A percentile compares a stretch with the other conserved stretches of the same genome.
Conservation (phyloP, 2,113 vertebrate genomes). For the Oreochromis tanganicae region DNA sequence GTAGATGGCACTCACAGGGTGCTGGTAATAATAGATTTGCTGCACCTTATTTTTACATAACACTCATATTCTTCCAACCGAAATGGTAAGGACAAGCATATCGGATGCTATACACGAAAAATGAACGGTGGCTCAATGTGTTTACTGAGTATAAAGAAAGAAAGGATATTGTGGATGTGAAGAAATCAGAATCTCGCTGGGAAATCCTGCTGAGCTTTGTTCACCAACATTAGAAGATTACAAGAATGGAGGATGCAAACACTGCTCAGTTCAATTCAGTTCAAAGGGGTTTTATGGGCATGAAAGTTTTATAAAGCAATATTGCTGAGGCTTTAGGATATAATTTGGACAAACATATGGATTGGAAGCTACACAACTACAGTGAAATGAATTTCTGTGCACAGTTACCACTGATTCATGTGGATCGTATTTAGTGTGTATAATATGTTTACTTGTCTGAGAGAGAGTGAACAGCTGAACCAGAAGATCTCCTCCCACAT, state of each 20-base stretch:
- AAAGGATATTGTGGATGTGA: neutral
- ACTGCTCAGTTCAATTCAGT: neutral
- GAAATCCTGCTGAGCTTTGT: neutral
- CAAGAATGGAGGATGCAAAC: neutral
- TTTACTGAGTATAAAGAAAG: neutral
- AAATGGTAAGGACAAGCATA: neutral
- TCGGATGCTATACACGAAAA: neutral
- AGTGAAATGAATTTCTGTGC: neutral
- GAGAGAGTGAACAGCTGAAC: neutral
- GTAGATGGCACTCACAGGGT: constrained; percentile 42
- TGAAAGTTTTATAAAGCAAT: neutral
- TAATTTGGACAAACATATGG: neutral
- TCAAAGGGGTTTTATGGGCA: neutral
- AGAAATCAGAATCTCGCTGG: neutral
- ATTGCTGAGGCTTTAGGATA: neutral
- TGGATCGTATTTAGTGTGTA: rapidly evolving
- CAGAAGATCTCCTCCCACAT: neutral
- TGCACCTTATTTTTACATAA: neutral
- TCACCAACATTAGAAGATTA: neutral
- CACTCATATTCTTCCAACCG: neutral
- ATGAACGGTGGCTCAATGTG: neutral
- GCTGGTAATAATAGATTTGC: neutral
- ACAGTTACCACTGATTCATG: neutral
- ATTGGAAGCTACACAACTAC: neutral
- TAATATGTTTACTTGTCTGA: neutral